Evolutionary conservation across 35 echinoderm and acorn worm species (phyloP).

Genomic region (Heliocidaris erythrogramma): DNA sequence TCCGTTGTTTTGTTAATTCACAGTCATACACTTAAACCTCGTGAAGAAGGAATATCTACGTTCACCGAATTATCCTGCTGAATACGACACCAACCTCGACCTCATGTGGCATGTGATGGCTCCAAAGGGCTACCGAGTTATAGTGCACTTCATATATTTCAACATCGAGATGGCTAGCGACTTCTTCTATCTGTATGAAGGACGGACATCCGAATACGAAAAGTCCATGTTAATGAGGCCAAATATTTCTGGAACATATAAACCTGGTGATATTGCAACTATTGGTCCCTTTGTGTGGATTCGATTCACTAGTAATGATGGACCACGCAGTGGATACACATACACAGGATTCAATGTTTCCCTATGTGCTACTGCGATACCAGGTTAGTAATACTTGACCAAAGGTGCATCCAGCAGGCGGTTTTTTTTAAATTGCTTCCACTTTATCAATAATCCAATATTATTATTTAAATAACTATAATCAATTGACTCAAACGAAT

Average conservation of each 20-base stretch:
- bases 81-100: not conserved
- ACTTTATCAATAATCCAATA: too few relatives aligned
- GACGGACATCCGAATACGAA: not conserved
- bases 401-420: too few relatives aligned
- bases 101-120: not conserved
- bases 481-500: too few relatives aligned
- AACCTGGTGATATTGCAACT: not conserved
- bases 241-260: not conserved
- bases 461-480: too few relatives aligned
- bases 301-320: not conserved
- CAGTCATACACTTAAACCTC: not conserved
- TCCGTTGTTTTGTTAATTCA: not conserved
- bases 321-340: not conserved
- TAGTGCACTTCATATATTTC: not conserved
- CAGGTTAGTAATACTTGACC: not conserved
- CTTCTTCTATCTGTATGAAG: not conserved
- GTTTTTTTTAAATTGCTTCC: too few relatives aligned
- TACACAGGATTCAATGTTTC: not conserved
- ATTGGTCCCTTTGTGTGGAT: not conserved
- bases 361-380: not conserved
- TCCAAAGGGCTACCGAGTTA: not conserved
- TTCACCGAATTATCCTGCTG: not conserved
- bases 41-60: not conserved
- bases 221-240: not conserved
- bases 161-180: not conserved